phyloP scores from a whole-genome alignment of 1,140 invertebrate species.

The Gerris buenoi region DNA sequence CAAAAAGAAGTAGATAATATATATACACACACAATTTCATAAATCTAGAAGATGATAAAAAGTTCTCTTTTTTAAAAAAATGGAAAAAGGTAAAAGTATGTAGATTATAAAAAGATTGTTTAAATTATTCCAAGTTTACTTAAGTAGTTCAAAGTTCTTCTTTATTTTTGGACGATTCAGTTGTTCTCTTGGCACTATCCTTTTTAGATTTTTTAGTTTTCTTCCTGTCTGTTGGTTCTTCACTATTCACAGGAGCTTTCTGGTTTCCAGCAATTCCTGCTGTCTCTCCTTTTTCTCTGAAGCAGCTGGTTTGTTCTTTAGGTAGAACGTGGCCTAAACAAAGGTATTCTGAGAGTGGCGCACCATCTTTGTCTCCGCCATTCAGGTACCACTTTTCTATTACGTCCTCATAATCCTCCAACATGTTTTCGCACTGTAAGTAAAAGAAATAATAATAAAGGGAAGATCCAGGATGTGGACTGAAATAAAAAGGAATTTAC shows the following conservation, averaged over 20 bases:
- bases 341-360: constrained; percentile 44
- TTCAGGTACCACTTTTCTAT: constrained; percentile 70
- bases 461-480: too few relatives aligned
- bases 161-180: not conserved
- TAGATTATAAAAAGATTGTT: too few relatives aligned
- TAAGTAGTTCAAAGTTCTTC: not conserved
- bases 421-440: constrained; percentile 49
- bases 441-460: too few relatives aligned
- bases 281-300: constrained; percentile 38
- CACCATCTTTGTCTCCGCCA: constrained; percentile 30
- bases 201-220: not conserved
- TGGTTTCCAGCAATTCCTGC: too few relatives aligned
- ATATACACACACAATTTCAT: too few relatives aligned
- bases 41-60: too few relatives aligned
- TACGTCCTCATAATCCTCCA: constrained; percentile 57
- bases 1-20: too few relatives aligned
- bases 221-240: not conserved
- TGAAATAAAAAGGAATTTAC: too few relatives aligned
- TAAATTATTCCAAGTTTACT: too few relatives aligned
- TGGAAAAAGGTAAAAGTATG: too few relatives aligned
- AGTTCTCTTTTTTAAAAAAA: too few relatives aligned
- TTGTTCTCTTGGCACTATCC: not conserved
- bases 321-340: constrained; percentile 51
- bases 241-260: not conserved
- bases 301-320: constrained; percentile 44